Base-by-base conservation (phyloP, 2,113 vertebrate species). In the Entosphenus tridentatus region DNA sequence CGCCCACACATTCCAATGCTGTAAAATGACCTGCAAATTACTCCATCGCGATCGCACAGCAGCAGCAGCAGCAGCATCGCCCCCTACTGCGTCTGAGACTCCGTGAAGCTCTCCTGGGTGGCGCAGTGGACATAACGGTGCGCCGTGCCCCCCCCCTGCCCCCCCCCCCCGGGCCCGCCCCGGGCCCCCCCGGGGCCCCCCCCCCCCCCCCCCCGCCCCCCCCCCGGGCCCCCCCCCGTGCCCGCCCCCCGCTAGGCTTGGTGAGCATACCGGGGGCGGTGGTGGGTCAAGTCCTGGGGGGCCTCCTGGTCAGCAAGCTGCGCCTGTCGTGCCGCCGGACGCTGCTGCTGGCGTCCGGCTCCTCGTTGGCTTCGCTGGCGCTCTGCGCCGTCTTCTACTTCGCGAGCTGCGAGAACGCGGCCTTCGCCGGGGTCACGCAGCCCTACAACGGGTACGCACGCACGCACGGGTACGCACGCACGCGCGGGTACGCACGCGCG, bases 271-370 rank as follows among this genome's bases (percentile, higher is more conserved):
- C 84, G 73, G 84, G 78, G 77, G 84, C 84, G 72, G 81, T 81
- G 10, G 70, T 85, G 70, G 83, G 84, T 72, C 84, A 85, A 78
- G n/a, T 85, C 71, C 73, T 83, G 76, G 82, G 84, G 77, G 83
- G 84, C 57, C 1, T 77, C 70, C 72, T 85, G 74, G 74, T 83
- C 76, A 84, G 82, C 21, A 83, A 80, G 71, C 74, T 76, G 72
- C 81, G 80, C 76, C 74, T 84, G 80, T 70, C 74, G 16, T 85
- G 82, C 72, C 81, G 72, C 79, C 73, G 57, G 57, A 75, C 80
- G 69, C 81, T 85, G 75, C 82, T 74, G 74, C 79, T 83, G 73
- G 77, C 75, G 8, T 72, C 80, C 73, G 18, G 71, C 56, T 75
- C 79, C 57, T 79, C 77, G 68, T 13, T 75, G 68, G 16, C 77